phyloP scores from a whole-genome alignment of 30 jellyfish, hydroid and myxozoan species.

The Pseudorhiza aurosa region DNA sequence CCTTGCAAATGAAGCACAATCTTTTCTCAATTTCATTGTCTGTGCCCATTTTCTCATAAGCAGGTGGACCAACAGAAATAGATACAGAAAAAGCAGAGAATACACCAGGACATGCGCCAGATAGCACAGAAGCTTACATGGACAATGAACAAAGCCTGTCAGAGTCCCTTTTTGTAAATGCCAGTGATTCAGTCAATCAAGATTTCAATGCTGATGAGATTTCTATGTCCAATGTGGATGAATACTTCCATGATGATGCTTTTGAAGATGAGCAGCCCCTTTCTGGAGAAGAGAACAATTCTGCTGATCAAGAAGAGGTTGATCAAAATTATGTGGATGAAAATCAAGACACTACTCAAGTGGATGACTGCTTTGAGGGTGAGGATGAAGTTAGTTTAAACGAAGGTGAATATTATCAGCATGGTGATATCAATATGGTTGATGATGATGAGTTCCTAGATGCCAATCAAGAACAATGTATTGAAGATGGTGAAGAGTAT shows the following conservation, averaged over 20 bases:
- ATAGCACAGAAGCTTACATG: neutral
- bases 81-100: neutral
- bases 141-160: constrained; percentile 8
- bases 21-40: neutral
- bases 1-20: neutral
- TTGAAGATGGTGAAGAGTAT: constrained; percentile 6
- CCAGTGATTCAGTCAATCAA: constrained; percentile 48
- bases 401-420: neutral
- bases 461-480: neutral
- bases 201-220: constrained; percentile 15
- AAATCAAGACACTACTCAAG: neutral
- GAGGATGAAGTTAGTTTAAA: neutral
- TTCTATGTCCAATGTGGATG: constrained; percentile 1
- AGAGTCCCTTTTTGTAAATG: constrained; percentile 52
- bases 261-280: neutral
- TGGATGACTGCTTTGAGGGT: neutral
- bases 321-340: neutral
- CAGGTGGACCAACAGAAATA: constrained; percentile 55
- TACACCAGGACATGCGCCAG: neutral
- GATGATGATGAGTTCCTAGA: neutral
- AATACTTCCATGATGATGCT: constrained; percentile 42
- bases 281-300: neutral
- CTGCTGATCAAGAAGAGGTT: neutral
- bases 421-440: neutral
- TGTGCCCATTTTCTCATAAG: constrained; percentile 67